A percentile compares a stretch with the other conserved stretches of the same genome.
These are phyloP conservation scores for Oxyura jamaicensis DNA, from an alignment of 2,113 vertebrate species.

Conservation along the genomic window DNA sequence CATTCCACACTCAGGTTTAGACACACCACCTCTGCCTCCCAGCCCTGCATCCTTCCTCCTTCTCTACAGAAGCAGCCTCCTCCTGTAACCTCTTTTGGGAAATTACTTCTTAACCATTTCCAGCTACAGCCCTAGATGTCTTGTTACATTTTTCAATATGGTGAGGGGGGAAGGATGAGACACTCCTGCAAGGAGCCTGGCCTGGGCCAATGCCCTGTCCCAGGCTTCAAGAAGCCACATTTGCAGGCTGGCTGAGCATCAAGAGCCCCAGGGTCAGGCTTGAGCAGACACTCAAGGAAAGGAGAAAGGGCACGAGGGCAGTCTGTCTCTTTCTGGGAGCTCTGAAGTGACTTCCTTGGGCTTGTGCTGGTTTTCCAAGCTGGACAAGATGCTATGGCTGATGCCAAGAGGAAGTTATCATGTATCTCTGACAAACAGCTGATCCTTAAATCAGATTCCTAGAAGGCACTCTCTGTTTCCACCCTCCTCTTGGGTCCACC, in stretches of 20 bases:
- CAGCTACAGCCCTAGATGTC: not conserved
- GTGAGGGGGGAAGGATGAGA: not conserved
- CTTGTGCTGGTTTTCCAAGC: not conserved
- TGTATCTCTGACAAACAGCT: not conserved
- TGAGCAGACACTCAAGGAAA: not conserved
- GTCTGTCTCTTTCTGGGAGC: not conserved
- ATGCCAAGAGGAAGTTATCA: not conserved
- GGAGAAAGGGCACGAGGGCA: not conserved
- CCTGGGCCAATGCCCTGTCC: not conserved
- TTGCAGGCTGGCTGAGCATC: not conserved
- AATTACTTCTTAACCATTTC: not conserved
- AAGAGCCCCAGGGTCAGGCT: not conserved
- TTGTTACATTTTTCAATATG: not conserved
- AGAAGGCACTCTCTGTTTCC: not conserved
- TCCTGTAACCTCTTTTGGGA: not conserved
- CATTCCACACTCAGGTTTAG: not conserved
- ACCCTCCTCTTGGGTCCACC: not conserved
- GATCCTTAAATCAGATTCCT: not conserved
- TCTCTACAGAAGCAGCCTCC: not conserved
- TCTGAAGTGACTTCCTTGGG: not conserved
- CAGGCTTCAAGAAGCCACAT: not conserved
- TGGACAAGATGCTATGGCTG: not conserved
- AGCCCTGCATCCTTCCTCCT: not conserved
- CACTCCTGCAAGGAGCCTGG: not conserved
- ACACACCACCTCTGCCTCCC: not conserved